Evolutionary conservation across 2,113 vertebrate genomes (phyloP), one percentile per base, ranked within the genome.

Genomic region (Notarius quadriscutis): DNA sequence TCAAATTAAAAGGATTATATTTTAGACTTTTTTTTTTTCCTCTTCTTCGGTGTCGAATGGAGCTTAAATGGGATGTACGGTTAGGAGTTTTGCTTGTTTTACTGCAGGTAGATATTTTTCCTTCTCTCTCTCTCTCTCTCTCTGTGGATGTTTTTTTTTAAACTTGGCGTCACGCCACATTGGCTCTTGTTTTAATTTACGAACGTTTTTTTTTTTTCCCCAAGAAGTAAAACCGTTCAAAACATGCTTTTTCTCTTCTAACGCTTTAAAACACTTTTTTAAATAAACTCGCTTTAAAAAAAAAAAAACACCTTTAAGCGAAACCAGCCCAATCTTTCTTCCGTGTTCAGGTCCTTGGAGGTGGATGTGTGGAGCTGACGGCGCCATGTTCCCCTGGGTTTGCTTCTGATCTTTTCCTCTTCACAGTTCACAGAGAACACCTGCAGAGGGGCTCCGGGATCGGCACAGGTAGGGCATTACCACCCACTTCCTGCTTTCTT

Each of bases 321-420:
- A 78, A n/a, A 7, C 50, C 6, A 53, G 15, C 9, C 14, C 11
- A 41, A 9, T 51, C 12, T n/a, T 80, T 81, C 11, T 62, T 27
- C 4, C 7, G 84, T 30, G 69, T 1, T 6, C 50, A 95, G 94
- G 87, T 81, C 15, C 86, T 87, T 4, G 60, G 62, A 9, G 67
- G 55, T 30, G 87, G 20, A 20, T 78, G 53, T 8, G 63, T 81
- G 15, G 89, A 93, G 74, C 58, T 88, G 58, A 50, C 41, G 41
- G 41, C 87, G 78, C 34, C 89, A 91, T 95, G 94, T 90, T 84
- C 30, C n/a, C 90, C 94, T 55, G 94, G 94, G 8, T 95, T 95
- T 83, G 0, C 88, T 20, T 88, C 92, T 0, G 87, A 94, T 2
- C 1, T 77, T 25, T 84, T 93, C 22, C 53, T 91, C 30, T 92